Conservation (phyloP, 2,797 vertebrate species). For the Hippoglossus hippoglossus region DNA sequence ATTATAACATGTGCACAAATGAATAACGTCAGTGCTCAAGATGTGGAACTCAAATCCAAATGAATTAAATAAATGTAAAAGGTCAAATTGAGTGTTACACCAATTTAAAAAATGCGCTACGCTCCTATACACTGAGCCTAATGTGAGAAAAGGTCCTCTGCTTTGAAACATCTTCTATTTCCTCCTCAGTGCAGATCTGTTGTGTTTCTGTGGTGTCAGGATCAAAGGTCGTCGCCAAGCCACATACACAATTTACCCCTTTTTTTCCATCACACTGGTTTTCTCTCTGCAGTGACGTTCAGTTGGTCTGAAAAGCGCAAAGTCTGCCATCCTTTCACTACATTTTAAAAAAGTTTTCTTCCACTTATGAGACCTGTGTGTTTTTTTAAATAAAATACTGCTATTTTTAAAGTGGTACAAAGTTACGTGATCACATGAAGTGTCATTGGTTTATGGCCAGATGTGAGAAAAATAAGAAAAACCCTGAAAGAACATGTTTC, state of each 20-base stretch:
- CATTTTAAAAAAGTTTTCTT: no score
- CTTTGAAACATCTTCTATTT: conserved; percentile 31
- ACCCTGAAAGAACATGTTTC: no score
- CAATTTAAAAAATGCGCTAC: neutral
- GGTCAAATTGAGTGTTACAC: conserved; percentile 27
- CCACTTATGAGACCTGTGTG: no score
- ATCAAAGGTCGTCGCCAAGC: conserved; percentile 52
- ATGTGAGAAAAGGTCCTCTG: conserved; percentile 8
- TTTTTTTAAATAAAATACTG: no score
- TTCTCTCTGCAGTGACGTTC: conserved; percentile 12
- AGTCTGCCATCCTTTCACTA: no score
- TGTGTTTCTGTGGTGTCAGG: conserved; percentile 11
- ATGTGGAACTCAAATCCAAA: no score
- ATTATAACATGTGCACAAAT: neutral
- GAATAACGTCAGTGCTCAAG: neutral
- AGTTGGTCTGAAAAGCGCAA: neutral
- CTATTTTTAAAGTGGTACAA: no score
- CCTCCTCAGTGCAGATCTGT: conserved; percentile 28
- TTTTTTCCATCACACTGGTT: conserved; percentile 11
- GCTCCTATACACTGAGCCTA: neutral
- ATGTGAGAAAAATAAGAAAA: no score
- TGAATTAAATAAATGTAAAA: neutral
- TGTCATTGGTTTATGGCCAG: no score
- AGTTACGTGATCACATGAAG: no score
- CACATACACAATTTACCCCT: no score